A percentile compares a stretch with the other conserved stretches of the same genome.
phyloP scores from a whole-genome alignment of 1,140 invertebrate genomes.

The Drusus annulatus region DNA sequence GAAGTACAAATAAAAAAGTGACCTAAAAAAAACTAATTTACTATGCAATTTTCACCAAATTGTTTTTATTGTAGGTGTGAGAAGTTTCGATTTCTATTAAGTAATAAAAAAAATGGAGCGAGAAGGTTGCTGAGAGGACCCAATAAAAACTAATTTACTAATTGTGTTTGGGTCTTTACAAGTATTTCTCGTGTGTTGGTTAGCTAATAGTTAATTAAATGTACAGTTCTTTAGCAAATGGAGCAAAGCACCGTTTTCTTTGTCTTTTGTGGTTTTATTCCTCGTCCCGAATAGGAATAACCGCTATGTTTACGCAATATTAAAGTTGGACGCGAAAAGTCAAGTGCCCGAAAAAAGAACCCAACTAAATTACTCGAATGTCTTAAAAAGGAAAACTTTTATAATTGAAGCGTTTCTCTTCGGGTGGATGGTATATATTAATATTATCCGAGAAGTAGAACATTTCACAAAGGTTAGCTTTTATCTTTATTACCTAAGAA shows the following conservation, averaged over 20 bases:
- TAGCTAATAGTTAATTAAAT: constrained; percentile 55
- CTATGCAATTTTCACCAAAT: constrained; percentile 52
- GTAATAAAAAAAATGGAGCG: no score
- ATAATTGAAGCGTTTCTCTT: not conserved
- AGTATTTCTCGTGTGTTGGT: constrained; percentile 54
- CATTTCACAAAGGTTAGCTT: no score
- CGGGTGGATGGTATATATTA: not conserved
- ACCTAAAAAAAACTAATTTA: constrained; percentile 44
- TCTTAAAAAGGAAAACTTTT: constrained; percentile 6
- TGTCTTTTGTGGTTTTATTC: constrained; percentile 40
- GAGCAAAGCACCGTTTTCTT: constrained; percentile 38
- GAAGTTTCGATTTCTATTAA: no score
- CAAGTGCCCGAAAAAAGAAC: constrained; percentile 1
- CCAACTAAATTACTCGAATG: not conserved
- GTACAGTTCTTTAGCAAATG: constrained; percentile 47
- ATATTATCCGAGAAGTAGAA: no score
- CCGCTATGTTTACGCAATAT: constrained; percentile 4
- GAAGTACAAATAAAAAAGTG: not conserved
- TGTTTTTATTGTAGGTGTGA: constrained; percentile 43
- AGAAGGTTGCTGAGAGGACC: not conserved
- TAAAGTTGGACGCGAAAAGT: constrained; percentile 2
- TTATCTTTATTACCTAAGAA: no score
- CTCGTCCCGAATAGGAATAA: not conserved
- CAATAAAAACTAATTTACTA: no score
- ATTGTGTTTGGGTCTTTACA: constrained; percentile 46